Percentiles rank a stretch among this genome's conserved stretches.
Evolutionary conservation across 2,797 vertebrate species (phyloP).

Genomic region (Mionectes olivaceus): DNA sequence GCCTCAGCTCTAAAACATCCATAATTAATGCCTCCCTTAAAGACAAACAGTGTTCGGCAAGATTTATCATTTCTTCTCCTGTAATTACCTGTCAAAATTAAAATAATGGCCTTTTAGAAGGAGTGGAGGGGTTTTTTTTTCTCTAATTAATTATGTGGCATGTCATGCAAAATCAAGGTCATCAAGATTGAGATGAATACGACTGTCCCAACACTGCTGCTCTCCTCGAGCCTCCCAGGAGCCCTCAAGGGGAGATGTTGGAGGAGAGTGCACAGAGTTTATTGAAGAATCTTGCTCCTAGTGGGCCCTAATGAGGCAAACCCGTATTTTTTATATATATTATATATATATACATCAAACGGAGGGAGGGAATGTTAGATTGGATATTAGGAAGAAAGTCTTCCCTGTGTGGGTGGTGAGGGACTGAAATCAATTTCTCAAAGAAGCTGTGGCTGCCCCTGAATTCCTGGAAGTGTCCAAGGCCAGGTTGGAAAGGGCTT

Average conservation of each 20-base stretch:
- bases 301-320: neutral
- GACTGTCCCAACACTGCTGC: neutral
- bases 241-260: neutral
- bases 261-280: neutral
- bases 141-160: conserved; percentile 69
- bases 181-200: conserved; percentile 19
- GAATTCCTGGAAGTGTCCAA: neutral
- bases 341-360: neutral
- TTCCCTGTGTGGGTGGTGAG: neutral
- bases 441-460: neutral
- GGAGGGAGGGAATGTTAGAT: neutral
- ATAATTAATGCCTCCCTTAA: conserved; percentile 43
- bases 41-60: conserved; percentile 61
- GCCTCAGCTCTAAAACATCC: neutral
- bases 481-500: neutral
- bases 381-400: neutral
- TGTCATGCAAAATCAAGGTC: conserved; percentile 71
- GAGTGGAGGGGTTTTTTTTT: neutral
- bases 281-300: neutral
- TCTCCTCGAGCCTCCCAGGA: neutral
- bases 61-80: conserved; percentile 61
- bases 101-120: conserved; percentile 66
- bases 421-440: neutral
- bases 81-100: conserved; percentile 69
- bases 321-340: neutral